These are phyloP conservation scores for Batillaria attramentaria DNA, from an alignment of 1,140 invertebrate species.

Conservation along the genomic window DNA sequence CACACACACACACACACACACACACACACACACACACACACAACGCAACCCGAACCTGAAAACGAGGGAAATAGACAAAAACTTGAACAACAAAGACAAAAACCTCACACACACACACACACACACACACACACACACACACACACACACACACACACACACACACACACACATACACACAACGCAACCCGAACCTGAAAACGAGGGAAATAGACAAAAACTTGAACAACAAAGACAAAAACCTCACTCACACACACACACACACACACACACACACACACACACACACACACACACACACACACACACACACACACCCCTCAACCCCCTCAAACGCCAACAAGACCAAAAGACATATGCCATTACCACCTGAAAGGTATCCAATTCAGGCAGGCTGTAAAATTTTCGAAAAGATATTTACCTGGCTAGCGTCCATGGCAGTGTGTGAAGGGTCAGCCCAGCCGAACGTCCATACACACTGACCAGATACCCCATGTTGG, in stretches of 20 bases:
- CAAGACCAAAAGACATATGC: neutral
- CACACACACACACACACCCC: neutral
- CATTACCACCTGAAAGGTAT: neutral
- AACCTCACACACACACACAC: neutral
- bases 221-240: neutral
- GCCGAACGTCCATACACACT: neutral
- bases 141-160: neutral
- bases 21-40: neutral
- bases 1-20: neutral
- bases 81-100: neutral
- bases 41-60: neutral
- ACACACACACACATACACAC: neutral
- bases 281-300: neutral
- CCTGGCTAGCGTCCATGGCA: conserved; percentile 13
- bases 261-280: neutral
- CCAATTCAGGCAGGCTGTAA: neutral
- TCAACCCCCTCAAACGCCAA: neutral
- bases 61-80: neutral
- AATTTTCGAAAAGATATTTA: neutral
- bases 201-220: neutral
- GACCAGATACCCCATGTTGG: neutral
- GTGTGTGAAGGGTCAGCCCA: neutral
- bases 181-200: neutral
- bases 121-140: neutral
- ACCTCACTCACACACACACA: neutral